Percentiles rank a stretch among this genome's conserved stretches.
These are phyloP conservation scores for Engraulis encrasicolus DNA, from an alignment of 2,113 vertebrate genomes.

Conservation along the genomic window DNA sequence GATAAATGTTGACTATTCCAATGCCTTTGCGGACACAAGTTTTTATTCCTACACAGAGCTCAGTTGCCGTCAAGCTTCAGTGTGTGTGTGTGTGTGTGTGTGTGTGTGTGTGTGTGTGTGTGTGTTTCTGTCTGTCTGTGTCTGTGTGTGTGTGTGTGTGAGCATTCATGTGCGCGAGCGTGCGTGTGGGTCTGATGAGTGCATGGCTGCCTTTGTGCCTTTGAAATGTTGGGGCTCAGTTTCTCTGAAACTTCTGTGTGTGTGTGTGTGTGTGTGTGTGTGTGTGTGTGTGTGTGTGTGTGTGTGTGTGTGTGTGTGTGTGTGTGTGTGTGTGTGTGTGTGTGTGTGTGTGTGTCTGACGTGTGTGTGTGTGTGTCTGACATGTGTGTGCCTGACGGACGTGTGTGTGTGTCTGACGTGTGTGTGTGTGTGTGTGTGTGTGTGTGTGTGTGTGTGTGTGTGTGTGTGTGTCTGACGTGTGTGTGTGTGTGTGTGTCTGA, in stretches of 20 bases:
- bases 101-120: slow-evolving; percentile 31
- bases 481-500: background rate
- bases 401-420: background rate
- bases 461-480: background rate
- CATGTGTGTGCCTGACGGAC: background rate
- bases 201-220: no score
- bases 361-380: no score
- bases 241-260: no score
- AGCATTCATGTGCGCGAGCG: background rate
- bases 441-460: background rate
- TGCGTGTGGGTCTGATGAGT: background rate
- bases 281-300: background rate
- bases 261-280: background rate
- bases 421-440: no score
- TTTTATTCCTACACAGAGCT: background rate
- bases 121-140: slow-evolving; percentile 12
- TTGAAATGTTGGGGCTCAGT: no score
- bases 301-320: background rate
- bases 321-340: background rate
- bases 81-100: slow-evolving; percentile 24
- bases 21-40: background rate
- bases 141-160: background rate
- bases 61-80: slow-evolving; percentile 12
- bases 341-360: background rate
- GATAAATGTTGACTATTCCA: background rate